Evolutionary conservation across 2,113 vertebrate species (phyloP).

Genomic region (Semicossyphus pulcher): DNA sequence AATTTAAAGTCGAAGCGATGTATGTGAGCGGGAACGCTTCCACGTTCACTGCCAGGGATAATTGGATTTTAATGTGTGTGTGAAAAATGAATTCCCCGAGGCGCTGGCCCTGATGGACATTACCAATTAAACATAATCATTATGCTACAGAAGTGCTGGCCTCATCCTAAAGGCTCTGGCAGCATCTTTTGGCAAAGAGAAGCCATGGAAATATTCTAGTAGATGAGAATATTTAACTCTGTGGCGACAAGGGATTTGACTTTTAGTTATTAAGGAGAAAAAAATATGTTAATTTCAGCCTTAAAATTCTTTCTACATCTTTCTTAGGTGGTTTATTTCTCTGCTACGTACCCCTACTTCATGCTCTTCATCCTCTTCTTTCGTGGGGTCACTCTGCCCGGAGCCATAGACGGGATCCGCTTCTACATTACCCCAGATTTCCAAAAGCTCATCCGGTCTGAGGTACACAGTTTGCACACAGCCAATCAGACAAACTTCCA

Average conservation of each 20-base stretch:
- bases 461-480: conserved; percentile 76
- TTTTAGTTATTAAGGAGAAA: conserved; percentile 6
- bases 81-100: conserved; percentile 58
- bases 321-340: conserved; percentile 92
- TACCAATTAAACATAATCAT: conserved; percentile 71
- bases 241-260: not conserved
- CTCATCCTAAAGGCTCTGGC: conserved; percentile 12
- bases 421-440: conserved; percentile 94
- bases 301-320: conserved; percentile 13
- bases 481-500: no score
- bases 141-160: conserved; percentile 44
- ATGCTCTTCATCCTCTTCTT: conserved; percentile 94
- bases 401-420: conserved; percentile 89
- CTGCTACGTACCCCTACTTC: conserved; percentile 92
- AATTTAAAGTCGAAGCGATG: conserved; percentile 42
- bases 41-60: conserved; percentile 54
- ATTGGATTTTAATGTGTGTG: conserved; percentile 75
- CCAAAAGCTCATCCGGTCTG: conserved; percentile 87
- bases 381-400: conserved; percentile 90
- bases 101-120: conserved; percentile 62
- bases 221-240: conserved; percentile 5
- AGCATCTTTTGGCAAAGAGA: conserved; percentile 27
- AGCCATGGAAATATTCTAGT: conserved; percentile 19
- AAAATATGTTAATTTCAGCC: not conserved
- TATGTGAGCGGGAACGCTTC: conserved; percentile 56